Conservation (phyloP, 2,113 vertebrate genomes). For the Peucedramus taeniatus region DNA sequence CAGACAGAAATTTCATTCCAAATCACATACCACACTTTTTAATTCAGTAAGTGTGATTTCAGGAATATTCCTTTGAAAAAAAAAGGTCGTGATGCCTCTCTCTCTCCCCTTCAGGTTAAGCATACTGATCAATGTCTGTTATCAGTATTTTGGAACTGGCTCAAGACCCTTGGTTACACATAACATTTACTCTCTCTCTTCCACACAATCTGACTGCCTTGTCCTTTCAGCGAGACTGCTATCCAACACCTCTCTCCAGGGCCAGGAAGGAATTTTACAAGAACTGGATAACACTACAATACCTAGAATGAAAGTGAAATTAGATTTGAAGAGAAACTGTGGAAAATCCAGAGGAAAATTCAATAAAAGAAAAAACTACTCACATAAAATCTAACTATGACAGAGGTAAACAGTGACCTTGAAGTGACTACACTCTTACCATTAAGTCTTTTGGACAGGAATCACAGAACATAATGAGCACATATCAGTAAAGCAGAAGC, state of each 20-base stretch:
- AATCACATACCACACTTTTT: neutral
- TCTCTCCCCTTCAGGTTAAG: neutral
- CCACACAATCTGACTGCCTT: neutral
- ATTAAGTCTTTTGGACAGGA: neutral
- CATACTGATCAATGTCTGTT: neutral
- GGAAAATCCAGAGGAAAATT: neutral
- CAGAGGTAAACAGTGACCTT: neutral
- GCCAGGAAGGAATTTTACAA: neutral
- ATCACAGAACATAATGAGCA: neutral
- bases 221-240: neutral
- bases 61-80: neutral
- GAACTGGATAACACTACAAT: neutral
- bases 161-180: neutral
- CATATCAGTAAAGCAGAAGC: neutral
- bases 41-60: neutral
- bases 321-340: neutral
- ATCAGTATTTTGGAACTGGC: neutral
- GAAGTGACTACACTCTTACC: neutral
- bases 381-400: neutral
- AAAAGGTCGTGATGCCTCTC: neutral
- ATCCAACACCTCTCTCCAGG: neutral
- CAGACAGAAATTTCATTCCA: neutral
- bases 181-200: neutral
- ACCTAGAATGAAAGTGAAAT: neutral
- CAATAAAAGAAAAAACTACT: neutral